Evolutionary conservation across 2,113 vertebrate genomes (phyloP).

Genomic region (Heterocephalus glaber): DNA sequence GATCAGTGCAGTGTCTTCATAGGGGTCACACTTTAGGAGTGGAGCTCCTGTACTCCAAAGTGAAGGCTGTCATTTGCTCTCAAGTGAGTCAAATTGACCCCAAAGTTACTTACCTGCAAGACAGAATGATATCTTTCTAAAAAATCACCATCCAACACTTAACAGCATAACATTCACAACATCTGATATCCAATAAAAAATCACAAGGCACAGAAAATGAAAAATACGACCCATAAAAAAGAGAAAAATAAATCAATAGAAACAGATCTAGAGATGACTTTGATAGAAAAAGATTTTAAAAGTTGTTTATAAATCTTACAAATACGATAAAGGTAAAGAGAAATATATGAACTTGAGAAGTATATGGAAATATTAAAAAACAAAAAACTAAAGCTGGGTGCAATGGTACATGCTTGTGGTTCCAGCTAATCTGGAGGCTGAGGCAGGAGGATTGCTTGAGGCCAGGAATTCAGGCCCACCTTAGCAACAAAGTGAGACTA

Average conservation of each 20-base stretch:
- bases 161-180: neutral
- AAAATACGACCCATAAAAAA: neutral
- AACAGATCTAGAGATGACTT: neutral
- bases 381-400: neutral
- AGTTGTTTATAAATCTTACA: neutral
- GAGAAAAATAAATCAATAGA: constrained; percentile 3
- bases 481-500: neutral
- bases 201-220: neutral
- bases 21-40: neutral
- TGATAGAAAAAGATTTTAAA: neutral
- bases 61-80: neutral
- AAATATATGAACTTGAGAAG: neutral
- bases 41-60: neutral
- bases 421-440: neutral
- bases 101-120: neutral
- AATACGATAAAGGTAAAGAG: neutral
- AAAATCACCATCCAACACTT: neutral
- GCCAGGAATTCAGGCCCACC: neutral
- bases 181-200: neutral
- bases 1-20: neutral
- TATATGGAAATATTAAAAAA: neutral
- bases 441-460: neutral
- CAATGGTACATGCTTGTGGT: no score
- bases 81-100: neutral
- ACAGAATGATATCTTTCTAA: neutral